Percentiles rank a stretch among this genome's conserved stretches.
These are phyloP conservation scores for Boloria selene DNA, from an alignment of 2,888 invertebrate species.

Conservation along the genomic window DNA sequence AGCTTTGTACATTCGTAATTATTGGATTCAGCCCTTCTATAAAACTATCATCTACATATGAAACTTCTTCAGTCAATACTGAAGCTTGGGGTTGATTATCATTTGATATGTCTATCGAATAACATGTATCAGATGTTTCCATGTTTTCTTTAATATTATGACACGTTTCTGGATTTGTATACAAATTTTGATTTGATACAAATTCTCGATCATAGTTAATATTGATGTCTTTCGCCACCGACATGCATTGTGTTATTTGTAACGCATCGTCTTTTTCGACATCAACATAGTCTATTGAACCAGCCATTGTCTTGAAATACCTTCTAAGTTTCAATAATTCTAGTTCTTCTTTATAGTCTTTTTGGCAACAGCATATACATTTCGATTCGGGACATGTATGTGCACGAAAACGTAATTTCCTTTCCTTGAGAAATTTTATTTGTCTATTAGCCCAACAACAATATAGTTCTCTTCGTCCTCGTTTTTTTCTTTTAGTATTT, in stretches of 20 bases:
- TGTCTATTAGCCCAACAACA: constrained; percentile 60
- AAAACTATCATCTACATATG: background rate
- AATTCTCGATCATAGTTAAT: constrained; percentile 30
- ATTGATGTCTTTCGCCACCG: constrained; percentile 14
- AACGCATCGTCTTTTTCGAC: too few relatives aligned
- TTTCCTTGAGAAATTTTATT: constrained; percentile 17
- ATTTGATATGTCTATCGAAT: background rate
- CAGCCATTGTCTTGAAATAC: background rate
- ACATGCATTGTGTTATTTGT: background rate
- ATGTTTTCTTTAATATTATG: too few relatives aligned
- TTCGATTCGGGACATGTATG: constrained; percentile 43
- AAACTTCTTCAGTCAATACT: background rate
- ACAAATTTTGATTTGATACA: too few relatives aligned
- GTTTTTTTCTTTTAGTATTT: constrained; percentile 14
- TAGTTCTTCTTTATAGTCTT: background rate
- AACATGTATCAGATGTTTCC: too few relatives aligned
- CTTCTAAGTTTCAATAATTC: background rate
- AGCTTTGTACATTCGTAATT: constrained; percentile 17
- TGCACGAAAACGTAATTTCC: constrained; percentile 19
- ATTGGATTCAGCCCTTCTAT: background rate
- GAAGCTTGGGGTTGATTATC: background rate
- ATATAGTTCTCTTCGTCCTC: constrained; percentile 28
- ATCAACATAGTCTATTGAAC: background rate
- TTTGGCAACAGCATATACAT: constrained; percentile 56
- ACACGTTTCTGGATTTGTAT: too few relatives aligned